phyloP scores from a whole-genome alignment of 2,888 invertebrate genomes.

The Glyphotaelius pellucidus region DNA sequence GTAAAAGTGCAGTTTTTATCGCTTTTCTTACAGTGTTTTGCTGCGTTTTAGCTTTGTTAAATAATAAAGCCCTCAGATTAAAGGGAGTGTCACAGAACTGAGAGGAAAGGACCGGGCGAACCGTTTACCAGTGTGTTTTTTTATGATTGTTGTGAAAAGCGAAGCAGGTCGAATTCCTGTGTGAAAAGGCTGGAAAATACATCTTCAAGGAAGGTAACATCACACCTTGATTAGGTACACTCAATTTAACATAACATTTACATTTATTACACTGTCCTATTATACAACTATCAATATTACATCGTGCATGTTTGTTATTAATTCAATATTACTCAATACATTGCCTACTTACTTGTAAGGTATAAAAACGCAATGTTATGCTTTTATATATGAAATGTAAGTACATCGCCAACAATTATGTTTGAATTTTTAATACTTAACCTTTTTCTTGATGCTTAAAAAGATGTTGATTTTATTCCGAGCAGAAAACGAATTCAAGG shows the following conservation, averaged over 20 bases:
- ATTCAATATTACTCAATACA: neutral
- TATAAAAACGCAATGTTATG: neutral
- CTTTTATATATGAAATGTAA: neutral
- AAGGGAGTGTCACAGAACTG: neutral
- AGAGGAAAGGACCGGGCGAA: neutral
- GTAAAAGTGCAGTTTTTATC: neutral
- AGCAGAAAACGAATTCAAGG: neutral
- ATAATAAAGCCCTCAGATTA: neutral
- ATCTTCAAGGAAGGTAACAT: slow-evolving; percentile 48
- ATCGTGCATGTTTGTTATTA: neutral
- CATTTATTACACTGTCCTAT: neutral
- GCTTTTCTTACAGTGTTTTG: neutral
- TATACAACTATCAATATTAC: neutral
- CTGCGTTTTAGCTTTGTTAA: neutral
- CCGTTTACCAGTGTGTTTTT: neutral
- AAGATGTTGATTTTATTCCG: neutral
- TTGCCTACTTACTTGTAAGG: neutral
- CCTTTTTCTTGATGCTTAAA: neutral
- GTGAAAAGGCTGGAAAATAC: slow-evolving; percentile 42
- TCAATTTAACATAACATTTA: neutral
- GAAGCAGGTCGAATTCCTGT: slow-evolving; percentile 29
- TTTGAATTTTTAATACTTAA: no score
- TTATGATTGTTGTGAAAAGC: neutral
- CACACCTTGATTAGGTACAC: neutral
- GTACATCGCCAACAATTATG: neutral